Evolutionary conservation across 1,140 invertebrate species (phyloP), one percentile per base, ranked within the genome.

Genomic region (Portunus trituberculatus): DNA sequence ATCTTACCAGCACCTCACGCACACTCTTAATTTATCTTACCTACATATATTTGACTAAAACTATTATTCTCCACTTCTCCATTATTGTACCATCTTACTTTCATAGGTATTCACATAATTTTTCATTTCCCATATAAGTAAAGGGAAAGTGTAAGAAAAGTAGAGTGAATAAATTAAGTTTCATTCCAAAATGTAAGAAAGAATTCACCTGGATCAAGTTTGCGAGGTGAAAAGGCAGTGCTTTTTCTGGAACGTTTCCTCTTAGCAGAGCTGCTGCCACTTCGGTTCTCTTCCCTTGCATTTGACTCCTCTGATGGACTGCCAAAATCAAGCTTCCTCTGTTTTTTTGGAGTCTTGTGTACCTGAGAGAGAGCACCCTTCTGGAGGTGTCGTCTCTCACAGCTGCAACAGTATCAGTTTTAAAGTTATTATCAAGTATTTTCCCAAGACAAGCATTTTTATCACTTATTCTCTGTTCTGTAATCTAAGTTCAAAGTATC

Each of bases 291-390:
- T 76, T 25, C 29, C 25, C 28, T 6, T 10, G 0, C 46, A 0
- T 46, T 76, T 0, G 39, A 25, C 6, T 84, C 29, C 28, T 16
- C 2, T 67, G 25, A 8, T 20, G 31, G 20, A 76, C 28, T 4
- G 32, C 7, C n/a, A 32, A 94, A 94, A 7, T 90, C 87, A 16
- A 89, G 52, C 83, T 94, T 89, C 82, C 48, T 90, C 82, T 94
- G 93, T 16, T 95, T 95, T 91, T 93, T 95, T 2, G 94, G 94
- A 4, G 91, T 95, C 48, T 93, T 95, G 46, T 87, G 52, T 28
- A 28, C 29, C 48, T 93, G 94, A 29, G 25, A 10, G 10, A 6
- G 6, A 4, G 39, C 3, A 84, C 82, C n/a, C 52, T 95, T 95
- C 52, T 84, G 48, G 52, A 46, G 14, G 7, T 31, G 31, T 29